Evolutionary conservation across 2,113 vertebrate species (phyloP).

Genomic region (Prietella phreatophila): DNA sequence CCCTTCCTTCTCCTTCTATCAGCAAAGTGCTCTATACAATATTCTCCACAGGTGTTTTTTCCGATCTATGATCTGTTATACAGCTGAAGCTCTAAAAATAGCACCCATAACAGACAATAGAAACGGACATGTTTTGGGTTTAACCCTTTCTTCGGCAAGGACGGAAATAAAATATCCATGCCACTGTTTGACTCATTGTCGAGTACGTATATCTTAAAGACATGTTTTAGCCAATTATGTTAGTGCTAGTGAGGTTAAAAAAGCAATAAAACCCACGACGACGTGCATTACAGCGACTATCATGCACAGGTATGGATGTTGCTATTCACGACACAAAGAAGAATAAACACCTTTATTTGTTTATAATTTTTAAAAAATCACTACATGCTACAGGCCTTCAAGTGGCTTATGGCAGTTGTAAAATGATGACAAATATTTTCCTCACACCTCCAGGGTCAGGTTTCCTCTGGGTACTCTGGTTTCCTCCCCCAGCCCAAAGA

Average conservation of each 20-base stretch:
- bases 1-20: neutral
- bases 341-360: neutral
- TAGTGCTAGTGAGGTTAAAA: neutral
- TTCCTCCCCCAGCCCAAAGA: no score
- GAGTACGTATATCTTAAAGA: neutral
- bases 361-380: neutral
- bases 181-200: neutral
- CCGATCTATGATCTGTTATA: neutral
- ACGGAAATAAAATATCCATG: neutral
- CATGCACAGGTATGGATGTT: neutral
- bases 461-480: no score
- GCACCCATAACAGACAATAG: neutral
- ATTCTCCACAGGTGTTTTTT: neutral
- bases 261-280: neutral
- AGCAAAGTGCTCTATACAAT: constrained; percentile 14
- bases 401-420: neutral
- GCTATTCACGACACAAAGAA: neutral
- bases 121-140: neutral
- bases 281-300: neutral
- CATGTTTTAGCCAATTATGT: neutral
- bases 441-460: no score
- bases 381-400: neutral
- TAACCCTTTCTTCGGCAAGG: neutral
- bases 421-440: neutral
- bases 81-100: constrained; percentile 2